Evolutionary conservation across 1,140 invertebrate species (phyloP), one percentile per base, ranked within the genome.

Genomic region (Globodera rostochiensis): DNA sequence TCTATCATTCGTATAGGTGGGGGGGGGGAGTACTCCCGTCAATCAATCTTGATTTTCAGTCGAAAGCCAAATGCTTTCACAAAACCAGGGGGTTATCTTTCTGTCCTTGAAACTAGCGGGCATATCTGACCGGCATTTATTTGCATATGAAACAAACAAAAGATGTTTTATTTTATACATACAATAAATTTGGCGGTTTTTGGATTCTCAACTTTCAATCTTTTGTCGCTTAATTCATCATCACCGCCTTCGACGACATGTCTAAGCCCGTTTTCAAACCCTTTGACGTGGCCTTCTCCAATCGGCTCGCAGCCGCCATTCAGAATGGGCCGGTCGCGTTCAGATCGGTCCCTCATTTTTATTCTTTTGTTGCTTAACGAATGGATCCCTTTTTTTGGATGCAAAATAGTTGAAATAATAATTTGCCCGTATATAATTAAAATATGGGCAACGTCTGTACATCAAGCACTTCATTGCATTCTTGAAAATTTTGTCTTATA

Each of bases 221-320:
- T 13, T 0, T 15, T 15, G 21, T 66, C 60, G 3, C 60, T 66
- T 13, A 21, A 21, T 15, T 66, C n/a, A 21, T 15, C 60, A 21
- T 15, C 60, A 66, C 13, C 60, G 60, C 13, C 60, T 66, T 21
- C 60, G 60, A 15, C n/a, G 13, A 66, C 8, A 71, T 71, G 69
- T 71, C 69, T 36, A 71, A 71, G 69, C 69, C 69, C 36, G 69
- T 71, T 11, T 71, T 71, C 69, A 71, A 71, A 21, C 69, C 69
- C 9, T 71, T 71, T 19, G 69, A 71, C 11, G 69, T 19, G 69
- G 11, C 25, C 69, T 71, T 71, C n/a, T 71, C 69, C 69, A 21
- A 36, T 47, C 69, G 69, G 6, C 69, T 71, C 13, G 11, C 69
- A 6, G 69, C 69, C 25, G 69, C 69, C 69, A 71, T 71, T 47